Conservation (phyloP, 2,888 invertebrate species). For the Tyria jacobaeae region DNA sequence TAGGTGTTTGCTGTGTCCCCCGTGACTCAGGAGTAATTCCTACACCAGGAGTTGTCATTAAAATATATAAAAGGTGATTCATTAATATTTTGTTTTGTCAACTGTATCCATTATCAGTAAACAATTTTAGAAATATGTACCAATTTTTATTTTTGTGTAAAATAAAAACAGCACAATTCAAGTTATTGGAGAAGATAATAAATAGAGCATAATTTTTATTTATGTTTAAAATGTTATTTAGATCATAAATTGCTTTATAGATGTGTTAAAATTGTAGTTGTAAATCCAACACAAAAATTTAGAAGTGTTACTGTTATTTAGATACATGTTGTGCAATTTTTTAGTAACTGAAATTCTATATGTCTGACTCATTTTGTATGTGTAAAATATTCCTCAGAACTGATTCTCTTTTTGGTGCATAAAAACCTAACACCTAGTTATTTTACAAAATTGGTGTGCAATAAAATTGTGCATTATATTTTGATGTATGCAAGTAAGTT, state of each 20-base stretch:
- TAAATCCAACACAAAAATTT: slow-evolving; percentile 1
- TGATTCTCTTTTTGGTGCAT: background rate
- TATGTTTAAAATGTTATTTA: too few relatives aligned
- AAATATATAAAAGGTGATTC: background rate
- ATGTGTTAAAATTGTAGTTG: slow-evolving; percentile 13
- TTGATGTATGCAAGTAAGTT: background rate
- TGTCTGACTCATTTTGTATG: background rate
- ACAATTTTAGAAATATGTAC: background rate
- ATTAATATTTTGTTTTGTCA: slow-evolving; percentile 6
- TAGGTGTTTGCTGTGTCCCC: too few relatives aligned
- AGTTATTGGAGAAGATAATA: slow-evolving; percentile 3
- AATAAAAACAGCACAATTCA: slow-evolving; percentile 7
- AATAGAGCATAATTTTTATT: slow-evolving; percentile 10
- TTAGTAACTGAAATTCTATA: background rate
- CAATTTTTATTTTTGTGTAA: slow-evolving; percentile 1
- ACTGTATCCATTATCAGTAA: background rate
- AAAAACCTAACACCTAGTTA: too few relatives aligned
- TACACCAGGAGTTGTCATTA: too few relatives aligned
- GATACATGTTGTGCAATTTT: slow-evolving; percentile 1
- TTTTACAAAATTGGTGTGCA: too few relatives aligned
- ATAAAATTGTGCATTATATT: slow-evolving; percentile 15
- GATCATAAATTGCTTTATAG: slow-evolving; percentile 2
- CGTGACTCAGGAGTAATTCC: too few relatives aligned
- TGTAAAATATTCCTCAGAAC: background rate
- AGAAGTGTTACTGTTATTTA: background rate